phyloP scores from a whole-genome alignment of 2,797 vertebrate genomes.

The Podargus strigoides region DNA sequence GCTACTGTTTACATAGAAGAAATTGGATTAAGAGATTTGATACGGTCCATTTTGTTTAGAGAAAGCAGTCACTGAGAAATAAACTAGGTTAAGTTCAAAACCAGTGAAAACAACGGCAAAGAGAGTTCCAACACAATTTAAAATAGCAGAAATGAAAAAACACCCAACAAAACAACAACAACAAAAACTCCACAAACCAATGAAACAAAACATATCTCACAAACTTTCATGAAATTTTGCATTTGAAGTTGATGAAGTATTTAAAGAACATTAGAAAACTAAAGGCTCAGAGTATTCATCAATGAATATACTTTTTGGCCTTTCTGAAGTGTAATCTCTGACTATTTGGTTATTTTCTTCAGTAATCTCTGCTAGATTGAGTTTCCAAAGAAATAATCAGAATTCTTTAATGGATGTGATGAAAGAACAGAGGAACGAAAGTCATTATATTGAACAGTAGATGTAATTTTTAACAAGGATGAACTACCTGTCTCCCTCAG shows the following conservation, averaged over 20 bases:
- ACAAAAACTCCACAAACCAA: too few species aligned
- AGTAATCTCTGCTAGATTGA: background rate
- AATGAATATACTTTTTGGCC: background rate
- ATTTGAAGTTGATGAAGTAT: background rate
- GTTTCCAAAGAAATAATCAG: background rate
- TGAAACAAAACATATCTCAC: background rate
- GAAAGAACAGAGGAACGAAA: background rate
- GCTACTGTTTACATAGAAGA: background rate
- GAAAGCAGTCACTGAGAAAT: background rate
- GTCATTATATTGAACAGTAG: background rate
- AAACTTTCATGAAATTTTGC: background rate
- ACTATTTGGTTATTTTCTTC: background rate
- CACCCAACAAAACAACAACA: too few species aligned
- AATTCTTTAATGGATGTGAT: background rate
- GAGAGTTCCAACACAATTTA: background rate
- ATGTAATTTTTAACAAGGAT: background rate
- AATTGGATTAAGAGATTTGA: background rate
- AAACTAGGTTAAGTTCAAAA: background rate
- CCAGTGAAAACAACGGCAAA: background rate
- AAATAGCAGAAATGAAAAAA: background rate
- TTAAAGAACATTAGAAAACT: background rate
- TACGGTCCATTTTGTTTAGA: background rate
- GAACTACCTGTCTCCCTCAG: background rate
- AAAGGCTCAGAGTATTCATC: fast-evolving
- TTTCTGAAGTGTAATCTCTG: background rate